Base-by-base conservation (phyloP, 2,797 vertebrate species). In the Epinephelus awoara region DNA sequence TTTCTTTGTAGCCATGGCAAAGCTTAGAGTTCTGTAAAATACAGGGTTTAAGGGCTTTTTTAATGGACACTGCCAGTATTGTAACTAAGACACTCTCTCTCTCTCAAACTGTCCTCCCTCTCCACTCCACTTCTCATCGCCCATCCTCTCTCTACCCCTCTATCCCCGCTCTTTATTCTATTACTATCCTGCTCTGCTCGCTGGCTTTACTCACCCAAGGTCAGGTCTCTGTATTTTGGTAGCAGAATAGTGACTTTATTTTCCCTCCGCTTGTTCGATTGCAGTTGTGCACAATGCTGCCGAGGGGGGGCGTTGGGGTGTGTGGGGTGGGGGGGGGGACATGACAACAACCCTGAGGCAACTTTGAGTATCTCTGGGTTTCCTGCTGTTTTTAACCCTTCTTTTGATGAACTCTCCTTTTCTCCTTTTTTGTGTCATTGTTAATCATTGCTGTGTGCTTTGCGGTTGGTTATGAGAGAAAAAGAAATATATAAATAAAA, bases 241-340 rank as follows among this genome's bases (percentile, higher is more conserved):
- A 87, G 86, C 80, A 92, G 88, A 92, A 92, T 85, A 90, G 89
- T 92, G 92, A 92, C 89, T 92, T 92, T 92, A 85, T 88, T 90
- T 88, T 87, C 83, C 84, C 74, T 55, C 14, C 15, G 52, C 82
- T 85, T 81, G 78, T 90, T 83, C 54, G 80, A 89, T 86, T 88
- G 78, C 79, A 77, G 84, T 83, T 54, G 68, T 2, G 14, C 68
- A 87, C 86, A 89, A 90, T 88, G 83, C 83, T 76, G 40, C 70
- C 0, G 15, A 44, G 47, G 52, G 49, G 58, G 34, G 34, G 34
- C 34, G 2, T 34, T 34, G 34, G 34, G 34, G 34, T 34, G 34
- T 34, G 34, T 34, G 29, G 34, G 18, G 52, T 19, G 29, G 34
- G 61, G 54, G 49, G 49, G 27, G n/a, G 14, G 40, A 74, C 76